phyloP scores from a whole-genome alignment of 2,797 vertebrate species.

The Pantherophis vulpinus region DNA sequence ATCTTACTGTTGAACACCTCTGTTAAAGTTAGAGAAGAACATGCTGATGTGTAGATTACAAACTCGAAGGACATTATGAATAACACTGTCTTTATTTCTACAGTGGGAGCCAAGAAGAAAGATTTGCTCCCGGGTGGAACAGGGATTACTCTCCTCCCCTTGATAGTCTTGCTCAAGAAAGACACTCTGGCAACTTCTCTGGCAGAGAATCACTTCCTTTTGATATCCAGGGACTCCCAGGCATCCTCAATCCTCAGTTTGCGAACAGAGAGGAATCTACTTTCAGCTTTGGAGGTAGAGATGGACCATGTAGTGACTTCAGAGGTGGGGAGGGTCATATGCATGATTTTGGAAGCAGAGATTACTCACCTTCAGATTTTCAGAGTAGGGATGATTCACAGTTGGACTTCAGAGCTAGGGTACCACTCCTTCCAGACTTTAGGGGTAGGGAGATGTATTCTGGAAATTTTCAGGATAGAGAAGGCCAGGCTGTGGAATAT shows the following conservation, averaged over 20 bases:
- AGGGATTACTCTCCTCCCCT: constrained; percentile 90
- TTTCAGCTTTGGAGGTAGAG: constrained; percentile 81
- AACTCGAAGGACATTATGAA: constrained; percentile 79
- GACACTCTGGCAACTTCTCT: constrained; percentile 85
- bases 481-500: constrained; percentile 78
- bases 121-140: constrained; percentile 83
- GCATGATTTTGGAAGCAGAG: constrained; percentile 81
- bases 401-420: constrained; percentile 82
- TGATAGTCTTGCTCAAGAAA: constrained; percentile 88
- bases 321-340: constrained; percentile 84
- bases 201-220: constrained; percentile 87
- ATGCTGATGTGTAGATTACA: constrained; percentile 77
- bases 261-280: constrained; percentile 76
- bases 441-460: constrained; percentile 79
- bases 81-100: constrained; percentile 83
- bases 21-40: constrained; percentile 77
- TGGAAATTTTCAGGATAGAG: constrained; percentile 82
- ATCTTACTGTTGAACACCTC: constrained; percentile 79
- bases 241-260: constrained; percentile 82
- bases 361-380: constrained; percentile 83
- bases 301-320: constrained; percentile 84
- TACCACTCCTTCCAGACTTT: constrained; percentile 80
- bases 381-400: constrained; percentile 80
- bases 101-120: constrained; percentile 92
- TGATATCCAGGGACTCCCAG: constrained; percentile 79